These are phyloP conservation scores for Campaea margaritaria DNA, from an alignment of 2,888 invertebrate genomes.

Conservation along the genomic window DNA sequence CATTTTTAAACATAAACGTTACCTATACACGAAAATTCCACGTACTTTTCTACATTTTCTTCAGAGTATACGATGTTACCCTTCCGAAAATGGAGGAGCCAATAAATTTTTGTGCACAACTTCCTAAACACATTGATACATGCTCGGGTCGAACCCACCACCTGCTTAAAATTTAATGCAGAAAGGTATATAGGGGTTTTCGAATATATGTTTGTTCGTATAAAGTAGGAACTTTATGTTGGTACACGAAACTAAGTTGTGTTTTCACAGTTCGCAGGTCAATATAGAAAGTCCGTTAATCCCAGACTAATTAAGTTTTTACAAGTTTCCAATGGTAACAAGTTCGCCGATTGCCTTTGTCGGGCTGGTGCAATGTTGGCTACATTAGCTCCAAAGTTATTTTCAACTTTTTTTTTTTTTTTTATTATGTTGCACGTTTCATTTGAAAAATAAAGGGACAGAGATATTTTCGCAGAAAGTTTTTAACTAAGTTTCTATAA, in stretches of 20 bases:
- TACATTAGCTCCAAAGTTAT: conserved; percentile 18
- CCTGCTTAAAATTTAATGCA: conserved; percentile 49
- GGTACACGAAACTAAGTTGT: conserved; percentile 34
- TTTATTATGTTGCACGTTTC: conserved; percentile 7
- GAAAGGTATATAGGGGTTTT: conserved; percentile 38
- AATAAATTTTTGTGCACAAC: conserved; percentile 46
- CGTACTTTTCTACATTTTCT: conserved; percentile 36
- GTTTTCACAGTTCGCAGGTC: conserved; percentile 37
- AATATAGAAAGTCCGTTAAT: conserved; percentile 38
- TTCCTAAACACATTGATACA: conserved; percentile 49
- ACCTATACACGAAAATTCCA: conserved; percentile 31
- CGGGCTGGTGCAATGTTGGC: conserved; percentile 6
- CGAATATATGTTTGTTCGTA: conserved; percentile 35
- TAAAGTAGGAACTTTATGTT: conserved; percentile 39
- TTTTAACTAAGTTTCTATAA: neutral
- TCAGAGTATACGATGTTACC: conserved; percentile 36
- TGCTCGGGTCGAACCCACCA: conserved; percentile 41
- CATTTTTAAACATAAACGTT: conserved; percentile 34
- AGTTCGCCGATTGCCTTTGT: conserved; percentile 35
- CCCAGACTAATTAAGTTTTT: conserved; percentile 40
- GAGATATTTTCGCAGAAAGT: neutral
- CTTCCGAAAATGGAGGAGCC: conserved; percentile 39
- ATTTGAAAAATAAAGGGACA: neutral
- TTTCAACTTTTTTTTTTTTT: conserved; percentile 14
- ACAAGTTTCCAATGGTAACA: conserved; percentile 41